phyloP scores from a whole-genome alignment of 2,113 vertebrate genomes.

The Neodon shergylaensis region DNA sequence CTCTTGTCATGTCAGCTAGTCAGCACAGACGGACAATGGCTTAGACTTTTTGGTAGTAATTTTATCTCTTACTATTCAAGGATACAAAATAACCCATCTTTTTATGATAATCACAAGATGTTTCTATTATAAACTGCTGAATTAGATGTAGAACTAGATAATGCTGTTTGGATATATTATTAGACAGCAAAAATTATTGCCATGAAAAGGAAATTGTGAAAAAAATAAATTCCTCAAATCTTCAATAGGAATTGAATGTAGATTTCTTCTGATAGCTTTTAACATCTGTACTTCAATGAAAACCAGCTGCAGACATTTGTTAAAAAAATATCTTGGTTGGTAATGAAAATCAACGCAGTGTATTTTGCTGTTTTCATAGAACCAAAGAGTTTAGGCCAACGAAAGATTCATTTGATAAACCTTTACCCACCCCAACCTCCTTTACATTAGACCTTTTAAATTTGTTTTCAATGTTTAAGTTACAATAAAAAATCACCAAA shows the following conservation, averaged over 20 bases:
- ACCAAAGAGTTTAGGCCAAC: slow-evolving; percentile 54
- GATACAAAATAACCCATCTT: slow-evolving; percentile 30
- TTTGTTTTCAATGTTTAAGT: neutral
- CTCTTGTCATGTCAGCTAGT: slow-evolving; percentile 58
- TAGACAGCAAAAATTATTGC: slow-evolving; percentile 74
- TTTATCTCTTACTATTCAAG: slow-evolving; percentile 35
- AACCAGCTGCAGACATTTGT: slow-evolving; percentile 32
- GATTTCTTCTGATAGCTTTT: slow-evolving; percentile 39
- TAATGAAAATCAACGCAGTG: slow-evolving; percentile 61
- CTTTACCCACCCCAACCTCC: slow-evolving; percentile 15
- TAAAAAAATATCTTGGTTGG: slow-evolving; percentile 19
- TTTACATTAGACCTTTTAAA: neutral
- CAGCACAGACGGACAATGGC: slow-evolving; percentile 44
- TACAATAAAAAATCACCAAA: neutral
- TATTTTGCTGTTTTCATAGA: slow-evolving; percentile 65
- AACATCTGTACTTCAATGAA: slow-evolving; percentile 1
- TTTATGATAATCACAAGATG: slow-evolving; percentile 13
- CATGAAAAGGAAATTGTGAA: slow-evolving; percentile 55
- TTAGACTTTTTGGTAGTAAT: slow-evolving; percentile 68
- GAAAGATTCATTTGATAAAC: slow-evolving; percentile 51
- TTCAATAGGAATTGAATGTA: neutral
- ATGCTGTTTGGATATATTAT: slow-evolving; percentile 68
- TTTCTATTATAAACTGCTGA: slow-evolving; percentile 8
- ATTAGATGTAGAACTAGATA: slow-evolving; percentile 71
- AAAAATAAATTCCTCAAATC: neutral